phyloP scores from a whole-genome alignment of 2,888 invertebrate species.

The Seira ritae region DNA sequence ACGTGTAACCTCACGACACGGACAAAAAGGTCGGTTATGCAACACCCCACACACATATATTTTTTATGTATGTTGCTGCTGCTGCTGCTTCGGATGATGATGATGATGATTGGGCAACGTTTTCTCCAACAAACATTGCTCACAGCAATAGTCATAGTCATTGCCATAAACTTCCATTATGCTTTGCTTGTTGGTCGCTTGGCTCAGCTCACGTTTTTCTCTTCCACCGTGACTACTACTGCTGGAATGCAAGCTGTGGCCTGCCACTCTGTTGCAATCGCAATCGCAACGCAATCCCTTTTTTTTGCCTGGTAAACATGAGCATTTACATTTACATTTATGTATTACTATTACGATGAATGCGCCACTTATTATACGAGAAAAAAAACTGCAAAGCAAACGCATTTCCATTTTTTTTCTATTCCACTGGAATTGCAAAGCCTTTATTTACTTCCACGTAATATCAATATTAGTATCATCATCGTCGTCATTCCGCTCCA shows the following conservation, averaged over 20 bases:
- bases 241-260: not conserved
- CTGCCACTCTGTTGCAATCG: not conserved
- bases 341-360: not conserved
- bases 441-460: slow-evolving; percentile 3
- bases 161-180: too few species aligned
- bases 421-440: not conserved
- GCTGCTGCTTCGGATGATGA: too few species aligned
- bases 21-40: slow-evolving; percentile 51
- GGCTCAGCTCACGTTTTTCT: not conserved
- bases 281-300: too few species aligned
- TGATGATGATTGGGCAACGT: not conserved
- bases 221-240: too few species aligned
- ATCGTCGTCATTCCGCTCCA: too few species aligned
- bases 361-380: not conserved
- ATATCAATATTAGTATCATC: too few species aligned
- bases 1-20: slow-evolving; percentile 42
- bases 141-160: too few species aligned
- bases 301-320: not conserved
- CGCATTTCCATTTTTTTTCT: not conserved
- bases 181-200: too few species aligned
- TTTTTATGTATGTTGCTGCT: too few species aligned
- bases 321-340: too few species aligned
- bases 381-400: not conserved
- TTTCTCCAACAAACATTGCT: slow-evolving; percentile 11
- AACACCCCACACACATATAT: slow-evolving; percentile 23